phyloP scores from a whole-genome alignment of 2,797 vertebrate genomes.

The Ptychobarbus kaznakovi region DNA sequence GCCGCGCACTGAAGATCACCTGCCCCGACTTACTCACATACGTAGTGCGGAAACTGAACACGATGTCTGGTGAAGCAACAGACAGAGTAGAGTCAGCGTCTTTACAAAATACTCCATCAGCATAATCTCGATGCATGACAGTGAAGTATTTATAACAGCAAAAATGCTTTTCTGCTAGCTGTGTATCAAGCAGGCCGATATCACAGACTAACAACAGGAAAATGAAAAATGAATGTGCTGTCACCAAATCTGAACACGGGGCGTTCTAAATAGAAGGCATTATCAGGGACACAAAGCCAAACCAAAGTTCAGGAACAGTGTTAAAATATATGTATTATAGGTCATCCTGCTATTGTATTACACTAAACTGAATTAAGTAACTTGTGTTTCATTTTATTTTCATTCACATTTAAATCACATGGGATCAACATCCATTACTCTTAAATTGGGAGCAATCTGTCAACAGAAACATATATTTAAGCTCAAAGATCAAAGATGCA shows the following conservation, averaged over 20 bases:
- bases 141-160: constrained; percentile 14
- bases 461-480: not conserved
- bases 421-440: not conserved
- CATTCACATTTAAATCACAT: not conserved
- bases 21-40: constrained; percentile 98
- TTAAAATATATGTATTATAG: not conserved
- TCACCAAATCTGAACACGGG: constrained; percentile 9
- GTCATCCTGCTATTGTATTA: not conserved
- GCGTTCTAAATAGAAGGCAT: not conserved
- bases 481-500: not conserved
- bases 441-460: not conserved
- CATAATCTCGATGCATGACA: constrained; percentile 30
- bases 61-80: constrained; percentile 83
- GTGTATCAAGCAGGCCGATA: not conserved
- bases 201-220: not conserved
- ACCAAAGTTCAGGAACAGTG: not conserved
- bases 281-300: not conserved
- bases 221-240: not conserved
- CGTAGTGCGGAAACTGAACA: constrained; percentile 97
- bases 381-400: no score
- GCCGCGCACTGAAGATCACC: constrained; percentile 95
- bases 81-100: constrained; percentile 19
- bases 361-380: constrained; percentile 5
- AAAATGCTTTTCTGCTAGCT: constrained; percentile 8
- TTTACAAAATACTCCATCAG: constrained; percentile 33